Base-by-base conservation (phyloP, 2,888 invertebrate species). In the Argynnis bischoffii region DNA sequence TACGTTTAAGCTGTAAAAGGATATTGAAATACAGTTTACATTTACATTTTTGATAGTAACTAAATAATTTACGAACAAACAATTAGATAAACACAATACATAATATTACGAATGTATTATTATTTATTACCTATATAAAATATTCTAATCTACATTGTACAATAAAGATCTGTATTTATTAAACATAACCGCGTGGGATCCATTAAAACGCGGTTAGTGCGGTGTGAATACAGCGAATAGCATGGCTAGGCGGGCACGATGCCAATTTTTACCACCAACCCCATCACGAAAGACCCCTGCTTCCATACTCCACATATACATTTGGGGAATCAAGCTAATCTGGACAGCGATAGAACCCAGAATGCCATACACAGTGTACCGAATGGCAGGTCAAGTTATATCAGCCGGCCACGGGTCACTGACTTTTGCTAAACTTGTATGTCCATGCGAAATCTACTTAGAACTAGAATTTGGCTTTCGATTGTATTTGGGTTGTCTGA, bases 191-290 rank as follows among this genome's bases (percentile, higher is more conserved):
- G 55, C 57, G 56, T 18, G 71, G 76, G 77, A 76, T 80, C 84
- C 84, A 88, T 90, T 88, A 87, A 86, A 87, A 89, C 87, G 81
- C 89, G 81, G 84, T 85, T 81, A 83, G 78, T 84, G 86, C 84
- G 81, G 81, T 77, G 77, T 82, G 84, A 86, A 88, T 87, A 88
- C 85, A 83, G 78, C 79, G 79, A 77, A 80, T 78, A 80, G 82
- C 83, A 84, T 82, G 78, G 77, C 77, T 74, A 66, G 74, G 74
- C 74, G 78, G 90, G 90, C 89, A 78, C 73, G 73, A 73, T 84
- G 90, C 90, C 90, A 90, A 84, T 83, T 84, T 82, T 81, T 82
- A 63, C 81, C 76, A 79, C 51, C 47, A 35, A 59, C 21, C 67
- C 67, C 64, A 50, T 55, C 55, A 31, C 18, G 15, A 50, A 55